Evolutionary conservation across 2,797 vertebrate genomes (phyloP).

Genomic region (Leptatherina wallacei): DNA sequence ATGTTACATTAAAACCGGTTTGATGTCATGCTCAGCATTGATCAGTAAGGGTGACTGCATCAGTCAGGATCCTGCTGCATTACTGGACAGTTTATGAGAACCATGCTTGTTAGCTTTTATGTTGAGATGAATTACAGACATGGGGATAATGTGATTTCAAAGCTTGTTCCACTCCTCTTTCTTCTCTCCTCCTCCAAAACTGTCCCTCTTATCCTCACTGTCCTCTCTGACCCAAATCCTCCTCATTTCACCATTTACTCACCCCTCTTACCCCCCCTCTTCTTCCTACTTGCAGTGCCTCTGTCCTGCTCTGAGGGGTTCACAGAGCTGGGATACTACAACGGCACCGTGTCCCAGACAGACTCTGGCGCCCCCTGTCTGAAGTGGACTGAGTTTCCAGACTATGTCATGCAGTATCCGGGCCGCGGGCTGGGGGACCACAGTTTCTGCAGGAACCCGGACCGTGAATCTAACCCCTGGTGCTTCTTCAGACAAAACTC

Average conservation of each 20-base stretch:
- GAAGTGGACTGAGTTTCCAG: conserved; percentile 91
- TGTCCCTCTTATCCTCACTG: conserved; percentile 31
- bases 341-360: conserved; percentile 88
- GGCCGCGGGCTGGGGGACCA: conserved; percentile 89
- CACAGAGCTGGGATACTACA: conserved; percentile 90
- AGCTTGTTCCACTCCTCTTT: conserved; percentile 30
- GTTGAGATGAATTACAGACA: conserved; percentile 53
- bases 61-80: conserved; percentile 38
- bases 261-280: neutral
- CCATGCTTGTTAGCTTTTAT: conserved; percentile 60
- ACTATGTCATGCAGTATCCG: conserved; percentile 92
- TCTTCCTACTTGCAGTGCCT: conserved; percentile 62
- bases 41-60: conserved; percentile 48
- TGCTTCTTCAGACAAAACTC: conserved; percentile 91
- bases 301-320: conserved; percentile 85
- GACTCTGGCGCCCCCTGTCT: conserved; percentile 86
- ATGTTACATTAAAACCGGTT: conserved; percentile 25
- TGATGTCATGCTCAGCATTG: conserved; percentile 37
- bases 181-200: conserved; percentile 17
- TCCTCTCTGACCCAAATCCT: conserved; percentile 53
- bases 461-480: conserved; percentile 89
- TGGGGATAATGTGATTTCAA: conserved; percentile 54
- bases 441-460: conserved; percentile 92
- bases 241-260: conserved; percentile 9
- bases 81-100: conserved; percentile 12